phyloP scores from a whole-genome alignment of 1,140 invertebrate species.

The Archegozetes longisetosus region DNA sequence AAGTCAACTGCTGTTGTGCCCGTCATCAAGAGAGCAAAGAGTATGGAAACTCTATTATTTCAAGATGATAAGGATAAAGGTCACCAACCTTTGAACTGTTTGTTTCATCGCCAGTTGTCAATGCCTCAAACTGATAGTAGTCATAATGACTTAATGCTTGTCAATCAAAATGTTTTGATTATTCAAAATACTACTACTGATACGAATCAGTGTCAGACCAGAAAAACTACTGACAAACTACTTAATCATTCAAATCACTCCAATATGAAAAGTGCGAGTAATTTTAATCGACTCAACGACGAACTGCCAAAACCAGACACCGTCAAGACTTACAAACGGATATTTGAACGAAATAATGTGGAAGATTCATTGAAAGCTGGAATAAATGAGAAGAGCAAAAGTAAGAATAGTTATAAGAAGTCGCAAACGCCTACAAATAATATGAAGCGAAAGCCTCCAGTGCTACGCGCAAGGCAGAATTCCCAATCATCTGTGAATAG shows the following conservation, averaged over 20 bases:
- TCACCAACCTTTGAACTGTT: background rate
- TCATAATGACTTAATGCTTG: background rate
- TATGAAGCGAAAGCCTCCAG: constrained; percentile 15
- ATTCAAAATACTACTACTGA: background rate
- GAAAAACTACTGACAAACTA: background rate
- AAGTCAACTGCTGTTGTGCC: background rate
- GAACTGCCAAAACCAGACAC: constrained; percentile 68
- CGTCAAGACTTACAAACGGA: constrained; percentile 60
- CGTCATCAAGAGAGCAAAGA: constrained; percentile 17
- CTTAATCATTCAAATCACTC: background rate
- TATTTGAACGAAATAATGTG: constrained; percentile 45
- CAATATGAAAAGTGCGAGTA: background rate
- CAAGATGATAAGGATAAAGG: background rate
- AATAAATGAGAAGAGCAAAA: background rate
- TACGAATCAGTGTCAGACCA: too few species aligned
- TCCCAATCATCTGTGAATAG: background rate
- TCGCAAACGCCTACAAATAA: background rate
- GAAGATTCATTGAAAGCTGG: background rate
- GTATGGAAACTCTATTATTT: constrained; percentile 17
- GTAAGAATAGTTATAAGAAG: background rate
- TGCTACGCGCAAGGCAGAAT: constrained; percentile 20
- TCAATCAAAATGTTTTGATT: background rate
- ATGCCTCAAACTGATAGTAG: background rate
- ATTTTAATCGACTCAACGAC: constrained; percentile 24
- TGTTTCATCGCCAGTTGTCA: background rate